These are phyloP conservation scores for Panurus biarmicus DNA, from an alignment of 2,113 vertebrate genomes.

Conservation along the genomic window DNA sequence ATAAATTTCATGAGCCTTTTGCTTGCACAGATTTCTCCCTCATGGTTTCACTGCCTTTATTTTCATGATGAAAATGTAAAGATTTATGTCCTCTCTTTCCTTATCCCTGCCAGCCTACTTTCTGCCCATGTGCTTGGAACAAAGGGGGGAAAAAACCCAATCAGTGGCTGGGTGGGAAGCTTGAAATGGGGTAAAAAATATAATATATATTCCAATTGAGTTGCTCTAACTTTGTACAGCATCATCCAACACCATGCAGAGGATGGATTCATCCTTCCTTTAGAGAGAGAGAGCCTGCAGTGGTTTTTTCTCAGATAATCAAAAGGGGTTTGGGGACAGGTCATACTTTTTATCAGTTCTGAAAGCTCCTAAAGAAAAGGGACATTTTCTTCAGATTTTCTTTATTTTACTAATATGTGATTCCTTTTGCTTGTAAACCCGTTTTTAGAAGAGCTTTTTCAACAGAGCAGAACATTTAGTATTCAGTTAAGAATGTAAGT, in stretches of 20 bases:
- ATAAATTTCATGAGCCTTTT: neutral
- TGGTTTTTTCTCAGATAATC: neutral
- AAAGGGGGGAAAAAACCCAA: neutral
- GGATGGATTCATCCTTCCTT: neutral
- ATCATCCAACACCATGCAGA: neutral
- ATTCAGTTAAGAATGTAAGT: neutral
- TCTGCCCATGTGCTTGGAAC: neutral
- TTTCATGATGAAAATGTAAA: neutral
- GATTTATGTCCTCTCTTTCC: neutral
- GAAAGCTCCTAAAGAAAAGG: neutral
- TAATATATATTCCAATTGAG: neutral
- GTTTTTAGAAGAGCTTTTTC: neutral
- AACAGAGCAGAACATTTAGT: neutral
- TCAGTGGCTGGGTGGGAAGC: neutral
- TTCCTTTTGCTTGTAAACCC: neutral
- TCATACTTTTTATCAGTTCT: neutral
- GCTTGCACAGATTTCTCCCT: neutral
- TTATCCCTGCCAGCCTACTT: neutral
- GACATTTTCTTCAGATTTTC: neutral
- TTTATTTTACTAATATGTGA: neutral
- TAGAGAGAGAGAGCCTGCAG: neutral
- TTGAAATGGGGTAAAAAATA: neutral
- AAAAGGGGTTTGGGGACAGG: neutral
- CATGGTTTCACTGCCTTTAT: neutral
- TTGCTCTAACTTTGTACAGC: neutral